These are phyloP conservation scores for Torymus tubicola DNA, from an alignment of 2,888 invertebrate genomes.

Conservation along the genomic window DNA sequence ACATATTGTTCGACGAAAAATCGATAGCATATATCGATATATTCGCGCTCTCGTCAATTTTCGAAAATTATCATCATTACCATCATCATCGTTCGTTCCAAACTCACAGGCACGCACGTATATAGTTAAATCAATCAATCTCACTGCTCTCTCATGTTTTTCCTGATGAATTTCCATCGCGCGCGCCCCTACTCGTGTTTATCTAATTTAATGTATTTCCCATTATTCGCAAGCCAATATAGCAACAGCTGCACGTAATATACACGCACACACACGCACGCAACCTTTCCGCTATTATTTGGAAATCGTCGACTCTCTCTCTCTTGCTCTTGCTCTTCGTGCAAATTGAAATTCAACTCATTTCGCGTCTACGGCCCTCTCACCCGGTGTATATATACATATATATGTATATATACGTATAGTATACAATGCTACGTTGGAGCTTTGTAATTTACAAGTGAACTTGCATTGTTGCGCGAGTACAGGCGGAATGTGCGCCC, in stretches of 20 bases:
- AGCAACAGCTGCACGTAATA: background rate
- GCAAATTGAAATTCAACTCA: conserved; percentile 57
- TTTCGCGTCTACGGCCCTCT: conserved; percentile 28
- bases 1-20: no score
- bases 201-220: conserved; percentile 33
- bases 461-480: conserved; percentile 49
- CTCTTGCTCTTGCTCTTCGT: background rate
- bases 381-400: background rate
- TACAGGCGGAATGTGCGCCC: conserved; percentile 34
- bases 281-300: conserved; percentile 41
- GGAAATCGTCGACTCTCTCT: conserved; percentile 23
- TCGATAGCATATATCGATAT: no score
- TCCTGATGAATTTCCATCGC: no score
- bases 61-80: no score
- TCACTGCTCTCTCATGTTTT: no score
- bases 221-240: background rate
- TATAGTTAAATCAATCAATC: no score
- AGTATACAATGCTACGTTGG: background rate
- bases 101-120: no score
- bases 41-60: no score
- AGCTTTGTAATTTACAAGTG: conserved; percentile 57
- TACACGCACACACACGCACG: no score
- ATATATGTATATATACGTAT: no score
- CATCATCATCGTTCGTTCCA: no score
- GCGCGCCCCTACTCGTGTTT: no score